Percentiles rank a stretch among this genome's conserved stretches.
Conservation (phyloP, 2,113 vertebrate genomes). For the Rana temporaria region DNA sequence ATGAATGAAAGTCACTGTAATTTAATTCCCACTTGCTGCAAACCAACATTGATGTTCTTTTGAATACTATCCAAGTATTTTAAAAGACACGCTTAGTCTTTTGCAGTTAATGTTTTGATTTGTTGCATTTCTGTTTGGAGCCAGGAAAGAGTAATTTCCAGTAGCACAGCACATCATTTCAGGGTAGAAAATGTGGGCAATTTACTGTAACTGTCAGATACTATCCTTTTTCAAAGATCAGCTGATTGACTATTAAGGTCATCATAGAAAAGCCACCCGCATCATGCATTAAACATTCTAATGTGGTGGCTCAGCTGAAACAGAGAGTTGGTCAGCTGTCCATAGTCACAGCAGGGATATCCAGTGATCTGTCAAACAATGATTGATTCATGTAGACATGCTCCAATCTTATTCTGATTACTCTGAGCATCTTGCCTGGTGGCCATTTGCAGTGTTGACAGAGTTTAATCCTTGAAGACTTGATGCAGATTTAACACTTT, state of each 20-base stretch:
- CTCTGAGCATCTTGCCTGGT: slow-evolving; percentile 81
- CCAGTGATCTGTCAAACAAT: slow-evolving; percentile 86
- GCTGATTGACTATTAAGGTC: slow-evolving; percentile 85
- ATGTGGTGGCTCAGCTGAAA: slow-evolving; percentile 69
- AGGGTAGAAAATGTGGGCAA: slow-evolving; percentile 70
- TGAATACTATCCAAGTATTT: slow-evolving; percentile 41
- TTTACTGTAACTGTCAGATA: slow-evolving; percentile 75
- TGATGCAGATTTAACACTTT: slow-evolving; percentile 66
- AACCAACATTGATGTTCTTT: slow-evolving; percentile 21
- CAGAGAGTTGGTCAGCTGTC: slow-evolving; percentile 84
- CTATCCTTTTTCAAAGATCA: slow-evolving; percentile 71
- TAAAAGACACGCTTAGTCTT: slow-evolving; percentile 36
- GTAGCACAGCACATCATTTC: slow-evolving; percentile 55
- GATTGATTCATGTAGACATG: slow-evolving; percentile 94
- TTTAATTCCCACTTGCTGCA: slow-evolving; percentile 27
- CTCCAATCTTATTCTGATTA: slow-evolving; percentile 74
- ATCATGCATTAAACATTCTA: slow-evolving; percentile 64
- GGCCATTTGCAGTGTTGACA: slow-evolving; percentile 80
- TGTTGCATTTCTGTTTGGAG: slow-evolving; percentile 41
- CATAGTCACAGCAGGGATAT: slow-evolving; percentile 76
- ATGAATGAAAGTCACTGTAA: not conserved
- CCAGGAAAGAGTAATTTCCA: slow-evolving; percentile 43
- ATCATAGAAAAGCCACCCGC: slow-evolving; percentile 70
- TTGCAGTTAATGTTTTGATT: slow-evolving; percentile 50
- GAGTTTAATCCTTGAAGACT: slow-evolving; percentile 71